phyloP scores from a whole-genome alignment of 2,888 invertebrate genomes.

The Drosophila prostipennis region DNA sequence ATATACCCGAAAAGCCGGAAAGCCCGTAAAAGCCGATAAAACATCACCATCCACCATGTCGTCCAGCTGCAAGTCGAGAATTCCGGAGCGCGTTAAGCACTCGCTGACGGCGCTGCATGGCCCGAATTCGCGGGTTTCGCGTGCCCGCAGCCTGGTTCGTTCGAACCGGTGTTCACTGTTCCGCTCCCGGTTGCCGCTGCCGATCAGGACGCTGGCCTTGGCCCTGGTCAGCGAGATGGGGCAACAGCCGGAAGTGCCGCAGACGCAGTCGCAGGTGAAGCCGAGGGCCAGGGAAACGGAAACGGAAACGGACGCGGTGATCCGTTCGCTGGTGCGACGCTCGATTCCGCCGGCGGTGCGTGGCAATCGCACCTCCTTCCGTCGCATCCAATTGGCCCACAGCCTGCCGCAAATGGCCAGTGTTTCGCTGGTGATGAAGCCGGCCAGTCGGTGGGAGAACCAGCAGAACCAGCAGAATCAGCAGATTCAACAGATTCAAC shows the following conservation, averaged over 20 bases:
- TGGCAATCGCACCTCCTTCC: constrained; percentile 20
- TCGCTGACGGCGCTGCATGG: constrained; percentile 1
- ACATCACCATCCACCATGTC: neutral
- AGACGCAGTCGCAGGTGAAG: too few species aligned
- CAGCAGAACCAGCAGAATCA: too few species aligned
- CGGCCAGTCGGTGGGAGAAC: neutral
- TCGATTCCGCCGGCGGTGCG: constrained; percentile 5
- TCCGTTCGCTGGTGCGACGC: constrained; percentile 1
- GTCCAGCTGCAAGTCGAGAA: neutral
- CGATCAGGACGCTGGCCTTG: neutral
- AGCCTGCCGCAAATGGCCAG: neutral
- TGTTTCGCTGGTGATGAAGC: neutral
- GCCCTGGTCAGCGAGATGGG: neutral
- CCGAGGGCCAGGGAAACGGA: too few species aligned
- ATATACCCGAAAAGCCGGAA: neutral
- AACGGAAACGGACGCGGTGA: neutral
- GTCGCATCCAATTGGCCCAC: constrained; percentile 25
- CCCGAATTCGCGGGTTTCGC: neutral
- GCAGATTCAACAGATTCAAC: too few species aligned
- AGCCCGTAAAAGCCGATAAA: neutral
- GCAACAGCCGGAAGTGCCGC: neutral
- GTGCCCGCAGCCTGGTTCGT: neutral
- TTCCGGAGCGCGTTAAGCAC: neutral
- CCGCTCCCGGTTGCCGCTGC: constrained; percentile 3
- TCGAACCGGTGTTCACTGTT: neutral